phyloP scores from a whole-genome alignment of 2,113 vertebrate genomes.

The Phrynocephalus versicolor region DNA sequence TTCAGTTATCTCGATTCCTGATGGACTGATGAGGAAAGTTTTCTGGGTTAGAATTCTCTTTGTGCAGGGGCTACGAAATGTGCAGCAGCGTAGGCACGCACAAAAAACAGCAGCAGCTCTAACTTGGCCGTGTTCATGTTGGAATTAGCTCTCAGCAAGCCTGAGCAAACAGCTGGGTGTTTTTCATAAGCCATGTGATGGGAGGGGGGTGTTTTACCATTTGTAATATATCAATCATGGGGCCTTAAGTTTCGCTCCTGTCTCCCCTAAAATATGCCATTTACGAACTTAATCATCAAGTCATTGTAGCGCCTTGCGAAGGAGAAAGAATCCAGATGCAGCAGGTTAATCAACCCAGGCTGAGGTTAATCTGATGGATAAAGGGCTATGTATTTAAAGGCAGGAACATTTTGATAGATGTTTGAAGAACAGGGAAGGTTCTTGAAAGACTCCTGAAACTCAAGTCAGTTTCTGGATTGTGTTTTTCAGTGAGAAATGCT shows the following conservation, averaged over 20 bases:
- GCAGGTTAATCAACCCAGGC: slow-evolving; percentile 9
- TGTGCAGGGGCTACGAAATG: too few species aligned
- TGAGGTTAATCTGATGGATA: slow-evolving; percentile 43
- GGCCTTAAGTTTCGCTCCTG: neutral
- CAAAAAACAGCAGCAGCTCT: neutral
- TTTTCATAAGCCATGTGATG: neutral
- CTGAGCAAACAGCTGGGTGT: neutral
- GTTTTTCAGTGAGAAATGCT: neutral
- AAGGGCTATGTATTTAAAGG: slow-evolving; percentile 17
- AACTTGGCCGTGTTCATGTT: neutral
- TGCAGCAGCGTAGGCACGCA: neutral
- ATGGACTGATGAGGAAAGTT: too few species aligned
- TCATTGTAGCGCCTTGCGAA: neutral
- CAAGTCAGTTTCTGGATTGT: neutral
- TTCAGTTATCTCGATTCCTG: too few species aligned
- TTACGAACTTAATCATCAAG: accelerated
- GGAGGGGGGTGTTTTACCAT: neutral
- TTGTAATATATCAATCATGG: neutral
- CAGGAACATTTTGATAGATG: slow-evolving; percentile 22
- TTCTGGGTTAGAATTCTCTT: too few species aligned
- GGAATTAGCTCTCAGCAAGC: neutral
- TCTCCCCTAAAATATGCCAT: slow-evolving; percentile 26
- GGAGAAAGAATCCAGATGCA: slow-evolving; percentile 28
- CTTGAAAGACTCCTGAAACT: slow-evolving; percentile 12
- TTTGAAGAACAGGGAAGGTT: slow-evolving; percentile 42